Evolutionary conservation across 2,113 vertebrate species (phyloP), one percentile per base, ranked within the genome.

Genomic region (Perca fluviatilis): DNA sequence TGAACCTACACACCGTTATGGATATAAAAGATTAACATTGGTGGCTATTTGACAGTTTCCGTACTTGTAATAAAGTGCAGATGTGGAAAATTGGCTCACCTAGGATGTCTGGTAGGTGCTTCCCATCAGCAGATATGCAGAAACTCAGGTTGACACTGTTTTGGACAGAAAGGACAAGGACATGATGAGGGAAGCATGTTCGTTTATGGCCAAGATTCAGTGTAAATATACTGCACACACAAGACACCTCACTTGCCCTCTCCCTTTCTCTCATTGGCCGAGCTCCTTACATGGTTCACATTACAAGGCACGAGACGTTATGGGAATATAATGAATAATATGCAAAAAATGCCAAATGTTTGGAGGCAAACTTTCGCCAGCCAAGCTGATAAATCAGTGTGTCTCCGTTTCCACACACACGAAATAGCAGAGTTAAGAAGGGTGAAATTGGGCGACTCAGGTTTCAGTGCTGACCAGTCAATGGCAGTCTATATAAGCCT

Each of bases 111-210:
- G 97, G 97, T 75, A 98, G 95, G 12, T 97, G 96, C 79, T 96
- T 97, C 89, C 97, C 97, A 75, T 96, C 96, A 64, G 97, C 97
- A 46, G 95, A 96, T 88, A 98, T 94, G 89, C 97, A 98, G 94
- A 97, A 98, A 92, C 96, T 98, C 81, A 98, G 94, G 93, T 97
- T 98, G 95, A 98, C 97, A 80, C 97, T 98, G 94, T 85, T 86
- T 89, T 76, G 82, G 89, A 94, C 21, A 71, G 89, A 86, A 65
- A 43, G 83, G 60, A 88, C 64, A 81, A 77, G 86, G 84, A 86
- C 79, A 91, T 69, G 30, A 87, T 86, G 82, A 91, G 86, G 74
- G 67, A 84, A 72, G 58, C 50, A 77, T 78, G 79, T 63, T 80
- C 53, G 56, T 76, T 77, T 49, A 78, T 89, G 80, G 83, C 79